phyloP scores from a whole-genome alignment of 2,113 vertebrate genomes.

The Cranoglanis bouderius region DNA sequence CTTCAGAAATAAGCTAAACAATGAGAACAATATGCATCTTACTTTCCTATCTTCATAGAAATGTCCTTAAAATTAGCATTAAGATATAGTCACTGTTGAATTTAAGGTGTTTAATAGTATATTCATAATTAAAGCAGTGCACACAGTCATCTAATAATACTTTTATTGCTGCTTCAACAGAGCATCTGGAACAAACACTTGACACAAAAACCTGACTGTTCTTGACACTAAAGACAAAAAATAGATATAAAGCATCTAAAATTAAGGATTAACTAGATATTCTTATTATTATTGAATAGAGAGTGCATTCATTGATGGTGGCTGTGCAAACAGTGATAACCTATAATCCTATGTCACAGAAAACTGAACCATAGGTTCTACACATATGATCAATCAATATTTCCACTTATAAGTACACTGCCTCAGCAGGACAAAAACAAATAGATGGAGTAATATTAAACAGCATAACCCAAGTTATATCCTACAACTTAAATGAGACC shows the following conservation, averaged over 20 bases:
- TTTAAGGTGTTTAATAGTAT: not conserved
- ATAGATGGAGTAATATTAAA: not conserved
- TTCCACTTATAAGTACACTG: not conserved
- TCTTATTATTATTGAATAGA: not conserved
- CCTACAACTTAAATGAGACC: not conserved
- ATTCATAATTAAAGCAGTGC: not conserved
- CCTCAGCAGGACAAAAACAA: not conserved
- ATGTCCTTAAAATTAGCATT: not conserved
- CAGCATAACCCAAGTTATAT: not conserved
- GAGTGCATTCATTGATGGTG: not conserved
- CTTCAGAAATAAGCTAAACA: not conserved
- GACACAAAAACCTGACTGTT: not conserved
- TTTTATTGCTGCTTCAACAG: not conserved
- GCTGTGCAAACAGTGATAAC: not conserved
- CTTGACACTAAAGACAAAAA: not conserved
- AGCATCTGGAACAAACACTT: not conserved
- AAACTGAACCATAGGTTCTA: not conserved
- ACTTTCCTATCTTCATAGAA: not conserved
- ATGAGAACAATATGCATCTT: not conserved
- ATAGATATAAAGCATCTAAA: not conserved
- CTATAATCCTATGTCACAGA: not conserved
- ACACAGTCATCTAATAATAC: not conserved
- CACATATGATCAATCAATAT: not conserved
- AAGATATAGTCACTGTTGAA: not conserved
- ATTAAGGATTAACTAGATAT: not conserved